These are phyloP conservation scores for Polydrusus tereticollis DNA, from an alignment of 2,888 invertebrate species.

Conservation along the genomic window DNA sequence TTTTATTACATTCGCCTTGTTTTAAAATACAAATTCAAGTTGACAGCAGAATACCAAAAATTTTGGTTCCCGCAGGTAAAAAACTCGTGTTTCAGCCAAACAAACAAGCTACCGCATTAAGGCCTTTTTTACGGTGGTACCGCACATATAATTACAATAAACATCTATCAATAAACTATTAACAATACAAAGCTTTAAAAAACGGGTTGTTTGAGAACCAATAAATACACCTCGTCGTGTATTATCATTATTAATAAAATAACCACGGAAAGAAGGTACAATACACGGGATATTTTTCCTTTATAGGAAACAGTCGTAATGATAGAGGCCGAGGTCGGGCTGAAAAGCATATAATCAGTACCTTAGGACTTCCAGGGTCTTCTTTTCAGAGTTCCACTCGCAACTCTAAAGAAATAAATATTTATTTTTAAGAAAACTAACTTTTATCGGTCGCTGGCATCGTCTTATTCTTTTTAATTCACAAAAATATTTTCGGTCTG, in stretches of 20 bases:
- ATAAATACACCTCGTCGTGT: slow-evolving; percentile 37
- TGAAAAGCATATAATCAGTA: slow-evolving; percentile 45
- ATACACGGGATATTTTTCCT: slow-evolving; percentile 37
- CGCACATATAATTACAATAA: slow-evolving; percentile 36
- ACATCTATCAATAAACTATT: slow-evolving; percentile 46
- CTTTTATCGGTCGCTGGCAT: slow-evolving; percentile 39
- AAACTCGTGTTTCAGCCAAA: slow-evolving; percentile 31
- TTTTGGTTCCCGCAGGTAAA: slow-evolving; percentile 24
- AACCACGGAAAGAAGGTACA: slow-evolving; percentile 35
- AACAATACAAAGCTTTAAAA: slow-evolving; percentile 38
- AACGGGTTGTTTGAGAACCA: slow-evolving; percentile 30
- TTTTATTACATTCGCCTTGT: no score
- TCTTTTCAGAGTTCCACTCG: slow-evolving; percentile 36
- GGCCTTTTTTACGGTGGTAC: slow-evolving; percentile 7
- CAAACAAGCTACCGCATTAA: slow-evolving; percentile 24
- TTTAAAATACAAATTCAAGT: no score
- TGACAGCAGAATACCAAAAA: no score
- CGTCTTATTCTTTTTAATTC: slow-evolving; percentile 35
- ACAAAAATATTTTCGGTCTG: slow-evolving; percentile 31
- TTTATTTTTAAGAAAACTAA: slow-evolving; percentile 39
- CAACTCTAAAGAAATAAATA: slow-evolving; percentile 28
- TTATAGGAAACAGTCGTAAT: slow-evolving; percentile 42
- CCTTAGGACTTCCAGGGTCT: slow-evolving; percentile 39
- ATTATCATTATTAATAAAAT: slow-evolving; percentile 47
- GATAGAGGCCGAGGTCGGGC: slow-evolving; percentile 36